Evolutionary conservation across 30 jellyfish, hydroid and myxozoan genomes (phyloP), one percentile per base, ranked within the genome.

Genomic region (Aurelia aurita complex sp. Pacific): DNA sequence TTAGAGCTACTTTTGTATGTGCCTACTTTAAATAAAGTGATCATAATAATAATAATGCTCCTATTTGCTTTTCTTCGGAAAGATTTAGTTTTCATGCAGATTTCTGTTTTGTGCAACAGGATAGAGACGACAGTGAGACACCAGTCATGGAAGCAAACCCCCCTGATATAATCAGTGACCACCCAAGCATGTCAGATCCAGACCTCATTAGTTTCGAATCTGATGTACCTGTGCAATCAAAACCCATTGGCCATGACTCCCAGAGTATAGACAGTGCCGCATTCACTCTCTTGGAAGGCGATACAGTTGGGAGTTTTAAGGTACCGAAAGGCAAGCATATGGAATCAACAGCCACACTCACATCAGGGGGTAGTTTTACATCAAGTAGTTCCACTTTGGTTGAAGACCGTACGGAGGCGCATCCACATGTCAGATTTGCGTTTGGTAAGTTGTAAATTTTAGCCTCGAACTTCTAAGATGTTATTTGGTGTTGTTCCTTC

Each of bases 181-280:
- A 87, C 70, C 63, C 96, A 23, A 87, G 83, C 65, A 50, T 69
- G 60, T 71, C 96, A 23, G 99, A 94, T 42, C 96, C 94, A 1
- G 97, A 94, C 73, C 88, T 89, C 17, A 94, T 94, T 54, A 85
- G 87, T 66, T 89, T 94, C 54, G 97, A 80, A 15, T 33, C 87
- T 5, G 87, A 75, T 9, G 89, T 73, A 5, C 79, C 60, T 17
- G 1, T 68, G 29, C 87, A 84, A 3, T 55, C 92, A 11, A 71
- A 90, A 52, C 76, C 89, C 18, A 83, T 63, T 13, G 79, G 96
- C 57, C 70, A 79, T 9, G 99, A 94, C 78, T 78, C 91, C 1
- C 97, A 94, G 82, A 94, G 99, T 74, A 65, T 94, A 53, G 99
- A 88, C 83, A 89, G 97, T 62, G 94, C 91, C 5, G 94, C 91